phyloP scores from a whole-genome alignment of 2,888 invertebrate genomes.

The Phoronis australis region DNA sequence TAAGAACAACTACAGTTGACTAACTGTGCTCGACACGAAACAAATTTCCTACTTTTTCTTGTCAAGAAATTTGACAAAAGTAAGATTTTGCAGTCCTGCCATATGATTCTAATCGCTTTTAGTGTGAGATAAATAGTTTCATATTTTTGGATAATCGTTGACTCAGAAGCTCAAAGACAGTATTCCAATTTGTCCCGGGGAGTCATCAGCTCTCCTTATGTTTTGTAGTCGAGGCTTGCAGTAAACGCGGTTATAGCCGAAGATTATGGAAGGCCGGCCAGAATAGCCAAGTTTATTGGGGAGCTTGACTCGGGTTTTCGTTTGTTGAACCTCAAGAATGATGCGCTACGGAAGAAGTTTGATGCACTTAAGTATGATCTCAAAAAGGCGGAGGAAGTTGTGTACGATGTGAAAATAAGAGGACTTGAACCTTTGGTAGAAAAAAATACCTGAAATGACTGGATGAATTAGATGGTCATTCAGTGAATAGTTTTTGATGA shows the following conservation, averaged over 20 bases:
- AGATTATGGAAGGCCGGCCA: conserved; percentile 73
- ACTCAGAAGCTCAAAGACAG: too few species aligned
- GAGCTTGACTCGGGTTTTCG: conserved; percentile 86
- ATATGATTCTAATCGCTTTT: too few species aligned
- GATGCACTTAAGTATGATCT: conserved; percentile 69
- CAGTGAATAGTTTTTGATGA: too few species aligned
- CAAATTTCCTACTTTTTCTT: too few species aligned
- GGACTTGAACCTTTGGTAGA: conserved; percentile 31
- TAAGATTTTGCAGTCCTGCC: too few species aligned
- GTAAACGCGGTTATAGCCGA: conserved; percentile 61
- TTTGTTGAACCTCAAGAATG: conserved; percentile 84
- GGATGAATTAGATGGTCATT: not conserved
- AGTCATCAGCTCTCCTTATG: too few species aligned
- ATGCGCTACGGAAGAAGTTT: conserved; percentile 79
- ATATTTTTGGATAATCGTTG: too few species aligned
- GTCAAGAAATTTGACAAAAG: too few species aligned
- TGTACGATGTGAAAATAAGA: conserved; percentile 49
- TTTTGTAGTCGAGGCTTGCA: conserved; percentile 49
- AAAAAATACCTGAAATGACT: not conserved
- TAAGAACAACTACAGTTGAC: too few species aligned
- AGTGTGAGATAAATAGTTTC: too few species aligned
- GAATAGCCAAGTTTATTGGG: conserved; percentile 78
- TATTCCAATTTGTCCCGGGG: too few species aligned
- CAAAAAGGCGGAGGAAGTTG: conserved; percentile 74
- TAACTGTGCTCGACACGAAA: too few species aligned